Conservation (phyloP, 2,797 vertebrate species). For the Myiotriccus ornatus region DNA sequence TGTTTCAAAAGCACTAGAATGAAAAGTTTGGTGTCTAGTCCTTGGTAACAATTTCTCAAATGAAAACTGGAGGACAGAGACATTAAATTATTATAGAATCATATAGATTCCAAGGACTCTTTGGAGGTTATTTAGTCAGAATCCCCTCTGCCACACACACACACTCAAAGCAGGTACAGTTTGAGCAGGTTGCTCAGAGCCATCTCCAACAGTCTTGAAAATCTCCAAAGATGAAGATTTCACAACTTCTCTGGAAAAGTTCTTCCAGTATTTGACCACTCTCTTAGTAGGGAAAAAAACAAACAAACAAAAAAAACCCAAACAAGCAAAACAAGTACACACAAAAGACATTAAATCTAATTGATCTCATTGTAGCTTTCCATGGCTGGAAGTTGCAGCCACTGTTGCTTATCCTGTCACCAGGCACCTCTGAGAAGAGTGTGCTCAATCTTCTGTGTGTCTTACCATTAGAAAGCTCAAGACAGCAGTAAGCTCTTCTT, state of each 20-base stretch:
- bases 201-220: neutral
- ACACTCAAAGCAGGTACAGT: neutral
- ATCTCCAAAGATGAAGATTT: conserved; percentile 18
- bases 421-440: neutral
- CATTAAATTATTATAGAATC: neutral
- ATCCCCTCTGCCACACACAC: neutral
- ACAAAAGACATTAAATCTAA: neutral
- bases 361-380: neutral
- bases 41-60: neutral
- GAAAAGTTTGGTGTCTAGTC: neutral
- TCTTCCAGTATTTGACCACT: conserved; percentile 43
- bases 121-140: neutral
- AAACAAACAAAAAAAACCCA: no score
- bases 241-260: neutral
- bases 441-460: neutral
- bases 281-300: neutral
- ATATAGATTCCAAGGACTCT: neutral
- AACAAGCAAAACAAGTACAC: neutral
- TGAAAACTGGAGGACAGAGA: neutral
- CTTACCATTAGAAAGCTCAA: neutral
- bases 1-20: neutral
- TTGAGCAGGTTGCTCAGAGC: neutral
- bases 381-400: neutral
- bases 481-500: neutral
- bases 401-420: neutral